Evolutionary conservation across 2,797 vertebrate genomes (phyloP).

Genomic region (Acanthurus leucopareius): DNA sequence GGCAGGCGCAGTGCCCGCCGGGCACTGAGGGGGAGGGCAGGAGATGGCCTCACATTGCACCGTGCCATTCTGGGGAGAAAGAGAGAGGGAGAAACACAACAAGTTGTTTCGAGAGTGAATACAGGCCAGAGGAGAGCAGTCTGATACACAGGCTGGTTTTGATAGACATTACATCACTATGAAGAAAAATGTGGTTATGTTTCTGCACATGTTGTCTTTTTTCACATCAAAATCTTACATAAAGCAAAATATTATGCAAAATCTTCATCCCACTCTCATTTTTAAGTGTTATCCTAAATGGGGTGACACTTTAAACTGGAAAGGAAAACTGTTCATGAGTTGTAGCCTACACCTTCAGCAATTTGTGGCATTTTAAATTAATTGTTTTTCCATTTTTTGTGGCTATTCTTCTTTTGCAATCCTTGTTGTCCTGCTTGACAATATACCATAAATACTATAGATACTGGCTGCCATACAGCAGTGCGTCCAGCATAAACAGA

Average conservation of each 20-base stretch:
- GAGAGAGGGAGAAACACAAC: conserved; percentile 34
- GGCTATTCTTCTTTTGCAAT: no score
- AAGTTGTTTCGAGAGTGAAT: conserved; percentile 28
- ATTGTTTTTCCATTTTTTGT: no score
- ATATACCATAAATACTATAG: no score
- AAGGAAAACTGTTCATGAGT: no score
- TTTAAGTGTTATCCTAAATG: not conserved
- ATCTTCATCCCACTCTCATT: not conserved
- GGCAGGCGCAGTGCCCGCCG: conserved; percentile 86
- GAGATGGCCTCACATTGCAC: conserved; percentile 92
- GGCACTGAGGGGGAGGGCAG: conserved; percentile 90
- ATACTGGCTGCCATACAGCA: no score
- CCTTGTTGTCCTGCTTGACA: no score
- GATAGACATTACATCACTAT: not conserved
- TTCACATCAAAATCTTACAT: no score
- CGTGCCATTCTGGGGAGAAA: conserved; percentile 93
- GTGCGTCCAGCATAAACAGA: no score
- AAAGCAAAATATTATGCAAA: no score
- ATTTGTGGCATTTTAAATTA: no score
- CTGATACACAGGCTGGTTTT: not conserved
- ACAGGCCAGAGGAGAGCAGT: not conserved
- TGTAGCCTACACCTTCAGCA: no score
- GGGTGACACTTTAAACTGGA: no score
- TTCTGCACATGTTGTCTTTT: not conserved
- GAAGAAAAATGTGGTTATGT: not conserved